Conservation (phyloP, 1,140 invertebrate species). For the Arctopsyche grandis region DNA sequence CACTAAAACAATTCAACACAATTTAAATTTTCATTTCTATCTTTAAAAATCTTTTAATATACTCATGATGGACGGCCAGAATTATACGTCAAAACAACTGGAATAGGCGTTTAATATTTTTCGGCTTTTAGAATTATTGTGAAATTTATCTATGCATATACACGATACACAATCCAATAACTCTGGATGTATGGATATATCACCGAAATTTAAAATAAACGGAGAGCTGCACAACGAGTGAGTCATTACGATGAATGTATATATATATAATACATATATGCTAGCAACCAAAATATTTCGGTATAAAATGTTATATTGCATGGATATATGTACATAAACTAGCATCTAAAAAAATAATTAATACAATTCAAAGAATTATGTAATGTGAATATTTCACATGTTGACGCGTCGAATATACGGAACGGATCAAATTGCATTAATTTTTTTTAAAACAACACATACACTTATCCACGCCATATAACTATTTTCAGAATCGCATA, state of each 20-base stretch:
- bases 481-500: background rate
- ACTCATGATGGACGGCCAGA: background rate
- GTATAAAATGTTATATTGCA: background rate
- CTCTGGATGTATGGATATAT: constrained; percentile 30
- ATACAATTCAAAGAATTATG: no score
- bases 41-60: background rate
- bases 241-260: constrained; percentile 3
- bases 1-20: background rate
- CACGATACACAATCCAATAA: background rate
- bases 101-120: no score
- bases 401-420: no score
- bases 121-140: no score
- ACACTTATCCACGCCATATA: background rate
- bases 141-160: no score
- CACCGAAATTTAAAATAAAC: constrained; percentile 13
- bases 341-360: no score
- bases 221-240: constrained; percentile 30
- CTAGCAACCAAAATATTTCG: constrained; percentile 19
- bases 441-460: background rate
- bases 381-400: no score
- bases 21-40: background rate
- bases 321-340: no score
- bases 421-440: no score
- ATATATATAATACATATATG: background rate
- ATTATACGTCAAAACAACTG: no score